Conservation (phyloP, 2,888 invertebrate species). For the Rhagophthalmus giganteus region DNA sequence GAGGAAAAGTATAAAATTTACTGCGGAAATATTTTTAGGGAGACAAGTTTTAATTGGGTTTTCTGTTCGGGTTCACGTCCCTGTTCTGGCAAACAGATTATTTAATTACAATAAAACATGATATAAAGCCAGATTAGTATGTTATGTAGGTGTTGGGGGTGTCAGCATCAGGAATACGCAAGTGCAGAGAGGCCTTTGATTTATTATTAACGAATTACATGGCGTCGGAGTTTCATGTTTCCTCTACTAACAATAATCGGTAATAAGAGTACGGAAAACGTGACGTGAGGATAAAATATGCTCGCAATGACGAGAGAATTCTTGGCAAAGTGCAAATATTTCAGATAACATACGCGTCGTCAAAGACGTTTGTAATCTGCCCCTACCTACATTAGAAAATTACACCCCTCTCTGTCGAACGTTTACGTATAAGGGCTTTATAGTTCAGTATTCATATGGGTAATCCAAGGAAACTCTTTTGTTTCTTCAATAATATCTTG, state of each 20-base stretch:
- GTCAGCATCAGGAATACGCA: conserved; percentile 14
- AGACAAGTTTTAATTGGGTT: conserved; percentile 5
- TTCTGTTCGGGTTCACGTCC: conserved; percentile 2
- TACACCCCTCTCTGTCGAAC: background rate
- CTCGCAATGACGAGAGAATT: conserved; percentile 1
- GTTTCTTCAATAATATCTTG: too few relatives aligned
- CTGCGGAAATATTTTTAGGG: background rate
- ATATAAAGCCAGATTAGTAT: conserved; percentile 13
- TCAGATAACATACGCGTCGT: conserved; percentile 12
- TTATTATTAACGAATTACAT: conserved; percentile 18
- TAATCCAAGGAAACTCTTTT: background rate
- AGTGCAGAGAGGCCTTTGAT: conserved; percentile 17
- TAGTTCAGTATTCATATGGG: background rate
- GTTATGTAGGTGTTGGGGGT: conserved; percentile 13
- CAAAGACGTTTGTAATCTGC: conserved; percentile 11
- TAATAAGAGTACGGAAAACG: conserved; percentile 5
- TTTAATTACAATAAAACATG: conserved; percentile 22
- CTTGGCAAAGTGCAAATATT: conserved; percentile 11
- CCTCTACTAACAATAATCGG: conserved; percentile 3
- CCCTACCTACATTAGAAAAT: background rate
- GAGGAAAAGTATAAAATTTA: conserved; percentile 8
- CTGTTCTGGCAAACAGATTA: conserved; percentile 19
- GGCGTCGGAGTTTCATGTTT: conserved; percentile 6
- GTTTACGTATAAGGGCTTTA: background rate
- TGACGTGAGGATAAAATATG: conserved; percentile 9